A percentile compares a stretch with the other conserved stretches of the same genome.
Conservation (phyloP, 2,113 vertebrate genomes). For the Mixornis gularis region DNA sequence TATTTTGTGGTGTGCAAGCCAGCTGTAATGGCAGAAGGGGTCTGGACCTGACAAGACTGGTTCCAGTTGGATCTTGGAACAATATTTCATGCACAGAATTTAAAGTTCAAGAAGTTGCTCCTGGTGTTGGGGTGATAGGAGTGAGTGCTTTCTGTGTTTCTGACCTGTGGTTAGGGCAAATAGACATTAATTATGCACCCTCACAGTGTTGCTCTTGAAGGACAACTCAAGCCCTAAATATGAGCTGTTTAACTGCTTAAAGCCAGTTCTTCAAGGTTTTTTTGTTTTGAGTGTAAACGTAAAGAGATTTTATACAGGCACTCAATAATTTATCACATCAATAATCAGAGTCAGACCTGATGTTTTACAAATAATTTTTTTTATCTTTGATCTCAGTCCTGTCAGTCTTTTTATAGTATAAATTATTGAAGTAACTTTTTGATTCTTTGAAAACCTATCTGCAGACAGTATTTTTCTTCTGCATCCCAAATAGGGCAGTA, state of each 20-base stretch:
- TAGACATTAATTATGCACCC: background rate
- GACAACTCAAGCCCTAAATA: background rate
- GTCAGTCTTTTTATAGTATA: constrained; percentile 54
- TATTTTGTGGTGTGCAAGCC: accelerated
- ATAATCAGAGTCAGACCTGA: constrained; percentile 47
- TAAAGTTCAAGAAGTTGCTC: background rate
- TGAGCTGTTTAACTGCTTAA: constrained; percentile 22
- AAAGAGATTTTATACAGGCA: constrained; percentile 13
- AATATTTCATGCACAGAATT: background rate
- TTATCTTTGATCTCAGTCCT: constrained; percentile 27
- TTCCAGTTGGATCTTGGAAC: background rate
- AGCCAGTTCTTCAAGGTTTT: constrained; percentile 31
- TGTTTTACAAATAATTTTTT: constrained; percentile 57
- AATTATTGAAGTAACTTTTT: constrained; percentile 59
- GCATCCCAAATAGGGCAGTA: constrained; percentile 28
- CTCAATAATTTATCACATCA: constrained; percentile 58
- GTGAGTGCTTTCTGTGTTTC: background rate
- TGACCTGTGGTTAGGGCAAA: background rate
- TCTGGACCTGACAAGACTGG: background rate
- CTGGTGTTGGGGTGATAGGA: background rate
- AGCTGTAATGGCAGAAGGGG: background rate
- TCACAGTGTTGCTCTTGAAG: background rate
- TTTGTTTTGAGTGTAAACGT: constrained; percentile 1
- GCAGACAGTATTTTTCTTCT: constrained; percentile 16
- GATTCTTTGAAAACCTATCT: constrained; percentile 35